Evolutionary conservation across 2,888 invertebrate species (phyloP).

Genomic region (Dryadula phaetusa): DNA sequence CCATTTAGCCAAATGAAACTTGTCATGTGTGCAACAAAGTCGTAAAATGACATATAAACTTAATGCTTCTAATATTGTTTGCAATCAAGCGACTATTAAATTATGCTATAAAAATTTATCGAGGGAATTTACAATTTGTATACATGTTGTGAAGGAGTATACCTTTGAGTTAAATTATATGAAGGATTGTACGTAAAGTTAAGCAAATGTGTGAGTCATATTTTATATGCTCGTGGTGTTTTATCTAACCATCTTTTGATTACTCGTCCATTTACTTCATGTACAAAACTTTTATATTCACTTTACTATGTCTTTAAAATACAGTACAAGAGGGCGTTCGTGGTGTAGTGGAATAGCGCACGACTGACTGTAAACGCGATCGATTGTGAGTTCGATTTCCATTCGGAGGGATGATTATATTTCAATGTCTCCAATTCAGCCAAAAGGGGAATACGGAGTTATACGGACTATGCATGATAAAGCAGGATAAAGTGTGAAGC

Average conservation of each 20-base stretch:
- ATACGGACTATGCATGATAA: too few species aligned
- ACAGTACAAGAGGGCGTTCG: too few species aligned
- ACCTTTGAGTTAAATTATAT: background rate
- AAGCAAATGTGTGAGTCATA: background rate
- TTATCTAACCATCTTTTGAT: background rate
- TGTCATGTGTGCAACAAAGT: conserved; percentile 21
- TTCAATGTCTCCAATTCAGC: too few species aligned
- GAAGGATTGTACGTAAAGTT: background rate
- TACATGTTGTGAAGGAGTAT: background rate
- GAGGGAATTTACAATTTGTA: conserved; percentile 20
- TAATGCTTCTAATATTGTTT: conserved; percentile 20
- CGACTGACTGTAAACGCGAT: too few species aligned
- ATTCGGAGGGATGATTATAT: too few species aligned
- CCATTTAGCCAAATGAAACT: conserved; percentile 15
- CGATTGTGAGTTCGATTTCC: too few species aligned
- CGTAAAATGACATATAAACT: conserved; percentile 25
- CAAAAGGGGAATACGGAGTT: too few species aligned
- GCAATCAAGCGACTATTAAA: conserved; percentile 21
- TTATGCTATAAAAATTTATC: conserved; percentile 16
- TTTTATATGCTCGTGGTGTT: background rate
- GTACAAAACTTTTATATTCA: too few species aligned
- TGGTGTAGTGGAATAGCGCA: too few species aligned
- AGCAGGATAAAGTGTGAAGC: too few species aligned
- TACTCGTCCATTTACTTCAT: too few species aligned
- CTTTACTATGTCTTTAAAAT: too few species aligned